These are phyloP conservation scores for Lontra canadensis DNA, from an alignment of 2,113 vertebrate species.

Conservation along the genomic window DNA sequence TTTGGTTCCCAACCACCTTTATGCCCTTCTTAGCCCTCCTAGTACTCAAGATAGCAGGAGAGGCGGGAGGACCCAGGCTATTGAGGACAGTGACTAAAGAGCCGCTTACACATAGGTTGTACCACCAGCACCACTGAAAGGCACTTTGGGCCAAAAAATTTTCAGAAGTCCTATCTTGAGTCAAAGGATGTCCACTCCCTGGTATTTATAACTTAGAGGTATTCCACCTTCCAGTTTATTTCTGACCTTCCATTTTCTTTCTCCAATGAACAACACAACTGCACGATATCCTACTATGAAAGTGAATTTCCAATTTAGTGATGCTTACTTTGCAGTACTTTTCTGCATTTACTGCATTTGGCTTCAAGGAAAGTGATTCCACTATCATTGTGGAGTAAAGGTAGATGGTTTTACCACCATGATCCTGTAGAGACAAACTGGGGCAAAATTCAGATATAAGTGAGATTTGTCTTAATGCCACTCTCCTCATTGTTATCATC, in stretches of 20 bases:
- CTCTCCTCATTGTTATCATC: not conserved
- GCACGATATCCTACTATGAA: not conserved
- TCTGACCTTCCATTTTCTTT: not conserved
- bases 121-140: not conserved
- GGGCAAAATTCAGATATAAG: not conserved
- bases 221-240: not conserved
- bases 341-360: not conserved
- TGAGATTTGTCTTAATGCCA: not conserved
- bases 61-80: not conserved
- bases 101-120: not conserved
- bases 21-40: not conserved
- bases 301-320: not conserved
- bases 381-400: too few relatives aligned
- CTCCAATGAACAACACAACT: not conserved
- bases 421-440: rapidly evolving
- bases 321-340: not conserved
- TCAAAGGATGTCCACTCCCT: not conserved
- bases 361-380: not conserved
- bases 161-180: not conserved
- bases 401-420: not conserved
- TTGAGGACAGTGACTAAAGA: not conserved
- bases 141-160: not conserved
- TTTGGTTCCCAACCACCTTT: not conserved
- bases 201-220: not conserved
- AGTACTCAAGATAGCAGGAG: not conserved